Evolutionary conservation across 2,888 invertebrate genomes (phyloP).

Genomic region (Teleiodes luculella): DNA sequence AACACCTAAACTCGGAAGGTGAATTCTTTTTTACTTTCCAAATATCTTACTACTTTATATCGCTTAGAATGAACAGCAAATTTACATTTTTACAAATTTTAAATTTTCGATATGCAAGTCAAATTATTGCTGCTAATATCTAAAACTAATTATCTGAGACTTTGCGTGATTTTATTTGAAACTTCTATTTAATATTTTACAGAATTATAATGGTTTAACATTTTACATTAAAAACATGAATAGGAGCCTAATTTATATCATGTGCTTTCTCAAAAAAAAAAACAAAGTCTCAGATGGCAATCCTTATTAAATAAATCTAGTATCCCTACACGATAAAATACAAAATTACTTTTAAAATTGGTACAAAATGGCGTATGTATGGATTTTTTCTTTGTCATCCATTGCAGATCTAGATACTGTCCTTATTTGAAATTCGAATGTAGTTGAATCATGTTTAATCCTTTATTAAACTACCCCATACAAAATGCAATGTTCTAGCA

Average conservation of each 20-base stretch:
- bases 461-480: too few relatives aligned
- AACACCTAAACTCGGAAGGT: conserved; percentile 13
- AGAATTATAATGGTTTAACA: background rate
- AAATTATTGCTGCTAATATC: conserved; percentile 59
- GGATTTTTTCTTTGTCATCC: background rate
- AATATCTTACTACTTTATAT: conserved; percentile 59
- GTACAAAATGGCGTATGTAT: conserved; percentile 5
- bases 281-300: background rate
- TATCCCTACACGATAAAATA: conserved; percentile 1
- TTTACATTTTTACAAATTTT: conserved; percentile 49
- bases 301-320: background rate
- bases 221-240: too few relatives aligned
- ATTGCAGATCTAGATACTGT: background rate
- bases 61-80: conserved; percentile 43
- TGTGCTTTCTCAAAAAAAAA: too few relatives aligned
- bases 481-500: too few relatives aligned
- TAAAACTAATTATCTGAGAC: conserved; percentile 15
- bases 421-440: background rate
- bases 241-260: too few relatives aligned
- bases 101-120: conserved; percentile 61
- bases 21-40: conserved; percentile 50
- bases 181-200: background rate
- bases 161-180: background rate
- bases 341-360: background rate
- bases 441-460: background rate